These are phyloP conservation scores for Rana temporaria DNA, from an alignment of 2,113 vertebrate species.

Conservation along the genomic window DNA sequence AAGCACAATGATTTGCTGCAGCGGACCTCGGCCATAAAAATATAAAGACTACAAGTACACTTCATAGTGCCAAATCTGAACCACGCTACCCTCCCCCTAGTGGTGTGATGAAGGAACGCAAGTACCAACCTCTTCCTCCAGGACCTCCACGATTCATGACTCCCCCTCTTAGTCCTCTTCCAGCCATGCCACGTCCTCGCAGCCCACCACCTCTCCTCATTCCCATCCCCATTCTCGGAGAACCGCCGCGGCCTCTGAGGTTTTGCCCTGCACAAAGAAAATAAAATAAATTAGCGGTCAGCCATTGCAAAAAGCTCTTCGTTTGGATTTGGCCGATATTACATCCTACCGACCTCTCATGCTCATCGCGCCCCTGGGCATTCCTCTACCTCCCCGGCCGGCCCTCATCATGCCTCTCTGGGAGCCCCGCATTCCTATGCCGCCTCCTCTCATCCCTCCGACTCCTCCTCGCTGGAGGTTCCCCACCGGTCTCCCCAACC, in stretches of 20 bases:
- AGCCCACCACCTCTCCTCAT: constrained; percentile 82
- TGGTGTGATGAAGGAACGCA: neutral
- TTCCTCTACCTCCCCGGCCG: constrained; percentile 81
- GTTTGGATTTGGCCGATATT: neutral
- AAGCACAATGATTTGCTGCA: no score
- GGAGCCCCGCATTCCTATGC: constrained; percentile 84
- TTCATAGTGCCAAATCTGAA: no score
- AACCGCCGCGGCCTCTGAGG: constrained; percentile 79
- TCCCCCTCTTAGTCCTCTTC: constrained; percentile 79
- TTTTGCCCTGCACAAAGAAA: constrained; percentile 23
- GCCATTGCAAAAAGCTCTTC: neutral
- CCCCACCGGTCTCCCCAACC: constrained; percentile 88
- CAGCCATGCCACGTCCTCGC: constrained; percentile 79
- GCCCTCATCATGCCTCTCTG: constrained; percentile 81
- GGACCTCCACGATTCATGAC: constrained; percentile 80
- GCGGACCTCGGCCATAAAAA: no score
- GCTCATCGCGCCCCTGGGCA: constrained; percentile 82
- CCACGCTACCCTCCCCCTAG: no score
- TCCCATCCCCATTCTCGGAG: constrained; percentile 84
- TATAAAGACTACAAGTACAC: no score
- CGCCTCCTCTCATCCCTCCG: constrained; percentile 77
- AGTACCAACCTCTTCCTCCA: constrained; percentile 78
- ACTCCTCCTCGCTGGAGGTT: constrained; percentile 79
- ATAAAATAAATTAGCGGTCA: neutral
- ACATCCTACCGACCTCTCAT: constrained; percentile 82